Percentiles rank a stretch among this genome's conserved stretches.
Conservation (phyloP, 2,888 invertebrate species). For the Philhelius pedissequus region DNA sequence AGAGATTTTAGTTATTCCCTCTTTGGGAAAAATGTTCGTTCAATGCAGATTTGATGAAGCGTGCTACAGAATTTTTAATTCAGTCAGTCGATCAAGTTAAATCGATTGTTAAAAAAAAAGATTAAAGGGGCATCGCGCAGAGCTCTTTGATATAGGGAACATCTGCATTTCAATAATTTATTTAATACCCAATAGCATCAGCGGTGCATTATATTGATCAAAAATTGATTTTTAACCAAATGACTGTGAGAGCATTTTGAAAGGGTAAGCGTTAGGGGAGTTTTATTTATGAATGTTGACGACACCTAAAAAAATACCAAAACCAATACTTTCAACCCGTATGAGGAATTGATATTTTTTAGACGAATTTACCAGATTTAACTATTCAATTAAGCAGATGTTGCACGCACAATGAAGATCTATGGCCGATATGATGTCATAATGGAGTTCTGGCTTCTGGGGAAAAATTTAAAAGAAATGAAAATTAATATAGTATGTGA, state of each 20-base stretch:
- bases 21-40: neutral
- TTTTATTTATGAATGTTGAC: too few species aligned
- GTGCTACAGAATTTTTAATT: conserved; percentile 11
- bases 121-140: neutral
- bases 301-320: too few species aligned
- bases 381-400: too few species aligned
- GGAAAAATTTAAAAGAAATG: too few species aligned
- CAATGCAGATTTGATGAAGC: conserved; percentile 10
- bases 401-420: too few species aligned
- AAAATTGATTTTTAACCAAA: neutral
- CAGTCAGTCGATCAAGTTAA: conserved; percentile 6
- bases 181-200: neutral
- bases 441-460: too few species aligned
- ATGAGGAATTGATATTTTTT: too few species aligned
- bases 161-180: conserved; percentile 2
- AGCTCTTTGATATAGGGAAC: neutral
- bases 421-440: too few species aligned
- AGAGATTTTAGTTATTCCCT: neutral
- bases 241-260: neutral
- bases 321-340: too few species aligned
- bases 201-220: neutral
- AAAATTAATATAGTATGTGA: too few species aligned
- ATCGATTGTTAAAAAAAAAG: conserved; percentile 4
- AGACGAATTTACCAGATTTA: too few species aligned
- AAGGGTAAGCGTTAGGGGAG: neutral